Evolutionary conservation across 2,888 invertebrate species (phyloP), one percentile per base, ranked within the genome.

Genomic region (Mythimna impura): DNA sequence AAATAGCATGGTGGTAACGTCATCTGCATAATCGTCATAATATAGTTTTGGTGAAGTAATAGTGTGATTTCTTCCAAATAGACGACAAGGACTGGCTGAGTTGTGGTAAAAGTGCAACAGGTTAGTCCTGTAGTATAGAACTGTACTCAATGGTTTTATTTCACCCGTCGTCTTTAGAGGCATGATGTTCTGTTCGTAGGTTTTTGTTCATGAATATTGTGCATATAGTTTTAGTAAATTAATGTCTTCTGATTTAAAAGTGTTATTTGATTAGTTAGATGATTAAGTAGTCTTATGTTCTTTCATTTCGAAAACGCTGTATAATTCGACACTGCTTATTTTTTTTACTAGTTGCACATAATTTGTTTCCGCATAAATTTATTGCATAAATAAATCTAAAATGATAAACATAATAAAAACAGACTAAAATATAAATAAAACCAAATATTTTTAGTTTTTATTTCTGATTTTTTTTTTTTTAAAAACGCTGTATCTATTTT

Each of bases 51-150:
- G 68, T 83, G 70, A 81, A 83, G 67, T 81, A 81, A 81, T 76
- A 71, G 66, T 81, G 81, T 87, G 85, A 86, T 89, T 89, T 90
- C 84, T 89, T 85, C 87, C 80, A 76, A 92, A 90, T 93, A 96
- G 96, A 96, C 93, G 96, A 96, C 96, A 96, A 96, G 95, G 96
- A 96, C 90, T 96, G 96, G 96, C 91, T 96, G 94, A 94, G 92
- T 95, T 96, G 95, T 94, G 95, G 96, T 91, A 96, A 96, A 94
- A 91, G 91, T 90, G 93, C 92, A 87, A 93, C 95, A 96, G 96
- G 96, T 96, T 94, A 95, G 96, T 96, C 93, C 92, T 92, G 90
- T 92, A 90, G 64, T 78, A 78, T 81, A 81, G 80, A 74, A 68
- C 50, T 78, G 74, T 82, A 43, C 66, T 85, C 78, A 50, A 60